A percentile compares a stretch with the other conserved stretches of the same genome.
Conservation (phyloP, 2,888 invertebrate genomes). For the Thelaira solivaga region DNA sequence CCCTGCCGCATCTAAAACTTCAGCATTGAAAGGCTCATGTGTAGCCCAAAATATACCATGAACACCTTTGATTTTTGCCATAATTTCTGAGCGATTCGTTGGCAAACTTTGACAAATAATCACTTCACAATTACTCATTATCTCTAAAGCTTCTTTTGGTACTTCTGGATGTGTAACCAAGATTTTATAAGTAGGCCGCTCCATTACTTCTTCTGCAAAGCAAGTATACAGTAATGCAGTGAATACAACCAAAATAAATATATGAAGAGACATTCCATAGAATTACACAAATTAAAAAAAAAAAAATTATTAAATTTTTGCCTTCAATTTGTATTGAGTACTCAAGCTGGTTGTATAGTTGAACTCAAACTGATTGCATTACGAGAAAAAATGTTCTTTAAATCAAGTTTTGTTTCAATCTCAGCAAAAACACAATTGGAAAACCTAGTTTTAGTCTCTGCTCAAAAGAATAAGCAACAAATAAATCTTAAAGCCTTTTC, state of each 20-base stretch:
- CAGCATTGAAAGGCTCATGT: slow-evolving; percentile 70
- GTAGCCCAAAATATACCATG: slow-evolving; percentile 74
- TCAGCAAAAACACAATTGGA: no score
- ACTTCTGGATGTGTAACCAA: slow-evolving; percentile 85
- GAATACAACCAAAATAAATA: slow-evolving; percentile 10
- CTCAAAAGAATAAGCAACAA: no score
- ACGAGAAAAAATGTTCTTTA: no score
- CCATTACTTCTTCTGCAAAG: not conserved
- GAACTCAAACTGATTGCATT: no score
- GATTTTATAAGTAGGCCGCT: slow-evolving; percentile 78
- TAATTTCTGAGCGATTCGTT: slow-evolving; percentile 70
- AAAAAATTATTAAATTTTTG: no score
- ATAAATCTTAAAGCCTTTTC: no score
- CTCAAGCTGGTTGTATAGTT: no score
- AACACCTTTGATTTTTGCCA: slow-evolving; percentile 73
- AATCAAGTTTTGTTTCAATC: no score
- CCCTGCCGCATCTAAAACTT: slow-evolving; percentile 77
- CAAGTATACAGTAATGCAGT: slow-evolving; percentile 26
- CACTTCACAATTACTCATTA: slow-evolving; percentile 78
- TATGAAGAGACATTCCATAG: slow-evolving; percentile 35
- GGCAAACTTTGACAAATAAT: slow-evolving; percentile 70
- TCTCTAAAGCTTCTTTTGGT: slow-evolving; percentile 81
- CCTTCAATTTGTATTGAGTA: no score
- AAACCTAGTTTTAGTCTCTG: no score
- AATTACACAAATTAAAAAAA: not conserved